Conservation (phyloP, 2,888 invertebrate species). For the Thelaira solivaga region DNA sequence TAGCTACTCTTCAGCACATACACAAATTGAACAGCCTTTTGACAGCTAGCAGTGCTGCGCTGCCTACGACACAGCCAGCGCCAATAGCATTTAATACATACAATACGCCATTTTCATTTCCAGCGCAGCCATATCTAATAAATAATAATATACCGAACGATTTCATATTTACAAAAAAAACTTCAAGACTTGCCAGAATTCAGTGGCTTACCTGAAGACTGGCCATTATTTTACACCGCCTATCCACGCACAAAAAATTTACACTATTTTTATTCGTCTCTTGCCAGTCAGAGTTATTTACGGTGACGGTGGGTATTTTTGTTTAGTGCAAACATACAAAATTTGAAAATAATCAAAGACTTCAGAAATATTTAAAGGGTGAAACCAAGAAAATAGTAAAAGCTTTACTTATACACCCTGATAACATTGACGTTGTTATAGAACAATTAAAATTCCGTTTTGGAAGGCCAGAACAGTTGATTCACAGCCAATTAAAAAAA, state of each 20-base stretch:
- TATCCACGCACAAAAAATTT: too few relatives aligned
- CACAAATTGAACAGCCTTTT: not conserved
- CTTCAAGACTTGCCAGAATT: constrained; percentile 50
- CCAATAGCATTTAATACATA: not conserved
- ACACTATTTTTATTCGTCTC: too few relatives aligned
- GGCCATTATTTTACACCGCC: constrained; percentile 46
- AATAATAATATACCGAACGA: not conserved
- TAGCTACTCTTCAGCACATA: not conserved
- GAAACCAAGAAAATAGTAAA: constrained; percentile 40
- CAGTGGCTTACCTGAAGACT: constrained; percentile 46
- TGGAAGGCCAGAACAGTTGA: constrained; percentile 41
- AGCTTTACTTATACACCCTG: constrained; percentile 47
- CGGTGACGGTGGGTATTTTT: too few relatives aligned
- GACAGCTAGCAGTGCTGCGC: not conserved
- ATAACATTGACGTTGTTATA: constrained; percentile 23
- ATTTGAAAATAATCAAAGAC: constrained; percentile 47
- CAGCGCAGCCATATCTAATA: not conserved
- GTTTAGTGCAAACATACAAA: too few relatives aligned
- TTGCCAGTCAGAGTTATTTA: too few relatives aligned
- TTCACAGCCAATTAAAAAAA: constrained; percentile 51
- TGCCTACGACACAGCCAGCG: constrained; percentile 3
- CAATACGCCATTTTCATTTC: too few relatives aligned
- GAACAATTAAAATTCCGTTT: constrained; percentile 42
- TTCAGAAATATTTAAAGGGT: constrained; percentile 41
- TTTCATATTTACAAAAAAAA: too few relatives aligned